Evolutionary conservation across 2,113 vertebrate species (phyloP), one percentile per base, ranked within the genome.

Genomic region (Thinocorus orbignyianus): DNA sequence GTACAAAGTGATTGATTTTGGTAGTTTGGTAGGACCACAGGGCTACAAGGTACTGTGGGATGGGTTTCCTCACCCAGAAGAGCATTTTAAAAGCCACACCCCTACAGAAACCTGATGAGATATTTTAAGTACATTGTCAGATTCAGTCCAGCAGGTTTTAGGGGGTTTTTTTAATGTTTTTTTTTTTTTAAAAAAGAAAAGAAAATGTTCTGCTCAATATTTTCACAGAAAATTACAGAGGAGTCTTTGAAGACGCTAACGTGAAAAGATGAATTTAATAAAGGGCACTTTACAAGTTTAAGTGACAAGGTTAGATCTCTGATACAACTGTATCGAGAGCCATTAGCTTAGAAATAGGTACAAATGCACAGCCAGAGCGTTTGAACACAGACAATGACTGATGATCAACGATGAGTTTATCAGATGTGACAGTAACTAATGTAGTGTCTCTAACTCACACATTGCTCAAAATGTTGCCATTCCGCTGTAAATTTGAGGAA

Each of bases 351-450:
- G 65, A 72, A 82, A 60, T 42, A 52, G 1, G 4, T 72, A 49
- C 71, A 77, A 80, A 60, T 25, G 72, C 20, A 15, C 28, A 39
- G 65, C 2, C 5, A 89, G 58, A 61, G 71, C 3, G 1, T 35
- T 37, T 61, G 90, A 64, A 70, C n/a, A 12, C 1, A 12, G 81
- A 49, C 79, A 44, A 37, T 25, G 82, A 90, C 25, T 78, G 93
- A 35, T 90, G 85, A 95, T 86, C 82, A 96, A 93, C 31, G 60
- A 49, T 25, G 31, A 13, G n/a, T 37, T 87, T 81, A 86, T 73
- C 39, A 72, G 73, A 88, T 19, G 33, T 51, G 90, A 77, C 91
- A 88, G 91, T 8, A 96, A 81, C 31, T 84, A 78, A 87, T 13
- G 35, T 1, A 87, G 78, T 41, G 58, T 39, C 72, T 68, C 66